These are phyloP conservation scores for Numenius arquata DNA, from an alignment of 2,113 vertebrate genomes.

Conservation along the genomic window DNA sequence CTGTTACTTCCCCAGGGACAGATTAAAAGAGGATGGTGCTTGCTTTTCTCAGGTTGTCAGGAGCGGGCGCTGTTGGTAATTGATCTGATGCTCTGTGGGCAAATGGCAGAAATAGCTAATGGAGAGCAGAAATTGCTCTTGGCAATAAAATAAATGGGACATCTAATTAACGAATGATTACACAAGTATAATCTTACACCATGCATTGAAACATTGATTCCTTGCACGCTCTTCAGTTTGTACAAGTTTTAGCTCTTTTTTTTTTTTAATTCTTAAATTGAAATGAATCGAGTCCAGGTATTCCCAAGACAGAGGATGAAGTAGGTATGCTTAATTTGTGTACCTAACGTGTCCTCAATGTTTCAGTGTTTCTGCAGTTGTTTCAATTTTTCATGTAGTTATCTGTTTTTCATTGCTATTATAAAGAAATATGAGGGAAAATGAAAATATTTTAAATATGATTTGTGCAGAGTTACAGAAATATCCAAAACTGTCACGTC, in stretches of 20 bases:
- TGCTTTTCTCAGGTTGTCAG: neutral
- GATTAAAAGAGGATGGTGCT: neutral
- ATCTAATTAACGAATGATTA: neutral
- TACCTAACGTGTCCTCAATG: neutral
- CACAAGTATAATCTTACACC: neutral
- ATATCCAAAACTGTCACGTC: neutral
- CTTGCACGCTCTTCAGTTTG: neutral
- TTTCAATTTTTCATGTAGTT: neutral
- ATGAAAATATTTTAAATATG: neutral
- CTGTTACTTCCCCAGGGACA: rapidly evolving
- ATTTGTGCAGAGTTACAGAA: neutral
- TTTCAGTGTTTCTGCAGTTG: neutral
- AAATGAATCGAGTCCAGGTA: neutral
- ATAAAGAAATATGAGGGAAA: neutral
- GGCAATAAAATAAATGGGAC: neutral
- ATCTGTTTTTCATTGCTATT: neutral
- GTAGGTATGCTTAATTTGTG: neutral
- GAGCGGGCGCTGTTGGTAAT: neutral
- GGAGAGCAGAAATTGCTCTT: neutral
- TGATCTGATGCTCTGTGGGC: neutral
- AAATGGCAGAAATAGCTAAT: neutral
- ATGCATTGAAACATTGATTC: neutral
- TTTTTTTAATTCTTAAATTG: neutral
- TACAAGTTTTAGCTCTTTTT: neutral
- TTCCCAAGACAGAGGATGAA: neutral